Base-by-base conservation (phyloP, 1,140 invertebrate species). In the Brachionus rubens region DNA sequence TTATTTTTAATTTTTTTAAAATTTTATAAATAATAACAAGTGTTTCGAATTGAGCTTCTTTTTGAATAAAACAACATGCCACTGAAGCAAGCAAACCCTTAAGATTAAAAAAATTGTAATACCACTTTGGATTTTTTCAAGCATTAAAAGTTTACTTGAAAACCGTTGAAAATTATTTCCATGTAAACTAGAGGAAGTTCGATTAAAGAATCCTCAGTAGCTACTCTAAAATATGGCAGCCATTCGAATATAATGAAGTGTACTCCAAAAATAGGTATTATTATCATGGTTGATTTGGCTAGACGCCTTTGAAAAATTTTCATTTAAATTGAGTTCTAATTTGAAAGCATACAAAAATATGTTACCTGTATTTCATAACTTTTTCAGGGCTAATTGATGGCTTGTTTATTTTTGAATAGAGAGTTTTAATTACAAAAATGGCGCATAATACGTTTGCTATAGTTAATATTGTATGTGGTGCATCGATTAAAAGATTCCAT, bases 211-310 rank as follows among this genome's bases (percentile, higher is more conserved):
- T 72, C 68, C 6, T 72, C 68, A 10, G 30, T 54, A 0, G 68
- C 46, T 3, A 72, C 30, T 5, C 46, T 72, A 16, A 72, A 48
- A 54, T 72, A 72, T 0, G 68, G 50, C 4, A 72, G 28, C 68
- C 68, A 72, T 72, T 72, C 68, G 19, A 72, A 72, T 4, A 72
- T 48, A 3, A 72, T 72, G 41, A 72, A 72, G 14, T 72, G 68
- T 10, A 72, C 28, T 21, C 68, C 68, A 19, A 72, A 54, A 14
- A 72, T 72, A 19, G 68, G 68, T 9, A 72, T 50, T 12, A 72
- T 72, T 21, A 72, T 72, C 12, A 72, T 26, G 19, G 50, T 72
- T 6, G 68, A 72, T 16, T 72, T 72, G 0, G 68, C 68, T 46
- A 72, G 21, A 9, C 68, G 68, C 24, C 68, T 48, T 70, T 2